Evolutionary conservation across 2,888 invertebrate species (phyloP), one percentile per base, ranked within the genome.

Genomic region (Chesias legatella): DNA sequence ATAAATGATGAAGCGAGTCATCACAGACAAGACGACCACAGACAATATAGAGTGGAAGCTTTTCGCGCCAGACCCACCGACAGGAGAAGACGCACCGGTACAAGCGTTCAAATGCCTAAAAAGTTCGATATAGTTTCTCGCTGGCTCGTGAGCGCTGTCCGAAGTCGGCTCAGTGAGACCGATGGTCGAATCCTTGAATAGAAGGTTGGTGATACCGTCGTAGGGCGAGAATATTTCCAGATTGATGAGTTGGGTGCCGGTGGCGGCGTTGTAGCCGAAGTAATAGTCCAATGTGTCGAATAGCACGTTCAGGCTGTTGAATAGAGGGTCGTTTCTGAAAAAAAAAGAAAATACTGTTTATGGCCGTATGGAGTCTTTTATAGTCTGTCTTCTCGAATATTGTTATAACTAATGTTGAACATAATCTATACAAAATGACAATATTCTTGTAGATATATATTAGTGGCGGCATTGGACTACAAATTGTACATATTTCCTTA

Each of bases 111-210:
- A 44, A 35, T 88, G 88, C 43, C 61, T 63, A 60, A 92, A 90
- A 6, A 92, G 59, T 20, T 89, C 84, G 7, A 90, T 86, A 51
- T 91, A 92, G 43, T 90, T 91, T 39, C 77, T 73, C 0, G 91
- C 90, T 0, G 84, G 75, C 33, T 67, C 71, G 10, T 81, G 76
- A 0, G 49, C 33, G 0, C 84, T 64, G 0, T 62, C 56, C 0
- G 63, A 65, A 0, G 81, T 65, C 0, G 84, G 79, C 8, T 89
- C 81, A 0, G 89, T 81, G 0, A 92, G 66, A 1, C 90, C 91
- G 0, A 89, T 81, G 0, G 91, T 90, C 0, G 91, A 89, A 52
- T 91, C 90, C 58, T 91, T 91, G 77, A 93, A 93, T 0, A 93
- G 67, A 4, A 93, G 70, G 62, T 93, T 79, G 17, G 56, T 67